Percentiles rank a stretch among this genome's conserved stretches.
Conservation (phyloP, 2,888 invertebrate species). For the Copidosoma aretas region DNA sequence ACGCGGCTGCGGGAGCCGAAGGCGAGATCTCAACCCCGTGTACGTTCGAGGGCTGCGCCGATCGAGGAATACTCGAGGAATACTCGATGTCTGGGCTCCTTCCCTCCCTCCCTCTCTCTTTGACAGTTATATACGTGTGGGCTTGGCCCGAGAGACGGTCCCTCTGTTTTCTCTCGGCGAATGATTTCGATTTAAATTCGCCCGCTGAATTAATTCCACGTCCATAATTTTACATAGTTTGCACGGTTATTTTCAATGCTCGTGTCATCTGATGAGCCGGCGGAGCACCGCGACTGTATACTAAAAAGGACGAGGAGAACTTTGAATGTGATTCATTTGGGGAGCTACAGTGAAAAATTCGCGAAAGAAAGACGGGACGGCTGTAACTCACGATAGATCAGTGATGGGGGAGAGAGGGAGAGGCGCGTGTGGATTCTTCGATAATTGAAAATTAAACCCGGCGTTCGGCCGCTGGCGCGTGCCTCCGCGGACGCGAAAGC, state of each 20-base stretch:
- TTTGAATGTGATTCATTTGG: background rate
- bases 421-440: constrained; percentile 31
- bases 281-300: background rate
- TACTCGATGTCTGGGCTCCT: too few relatives aligned
- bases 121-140: background rate
- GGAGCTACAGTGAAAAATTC: background rate
- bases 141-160: too few relatives aligned
- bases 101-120: background rate
- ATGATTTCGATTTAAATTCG: constrained; percentile 6
- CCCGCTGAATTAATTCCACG: too few relatives aligned
- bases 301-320: background rate
- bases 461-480: background rate
- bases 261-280: too few relatives aligned
- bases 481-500: background rate
- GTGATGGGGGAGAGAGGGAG: background rate
- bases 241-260: too few relatives aligned
- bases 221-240: too few relatives aligned
- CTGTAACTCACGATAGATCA: background rate
- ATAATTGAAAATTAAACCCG: constrained; percentile 49
- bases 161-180: background rate
- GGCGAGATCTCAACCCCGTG: too few relatives aligned
- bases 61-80: too few relatives aligned
- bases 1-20: too few relatives aligned
- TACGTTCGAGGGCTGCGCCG: too few relatives aligned
- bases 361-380: background rate